phyloP scores from a whole-genome alignment of 2,888 invertebrate species.

The Leptopilina syphax region DNA sequence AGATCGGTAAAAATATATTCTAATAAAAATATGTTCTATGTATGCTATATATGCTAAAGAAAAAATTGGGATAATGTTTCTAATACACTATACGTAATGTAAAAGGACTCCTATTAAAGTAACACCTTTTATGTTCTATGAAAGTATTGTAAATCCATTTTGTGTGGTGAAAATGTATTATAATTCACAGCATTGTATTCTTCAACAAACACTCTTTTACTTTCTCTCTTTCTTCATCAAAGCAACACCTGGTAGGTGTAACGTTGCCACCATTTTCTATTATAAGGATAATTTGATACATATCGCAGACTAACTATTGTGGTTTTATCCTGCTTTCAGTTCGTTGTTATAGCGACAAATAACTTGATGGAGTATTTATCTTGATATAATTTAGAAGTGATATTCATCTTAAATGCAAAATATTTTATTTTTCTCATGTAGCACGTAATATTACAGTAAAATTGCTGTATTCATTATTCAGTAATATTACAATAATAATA shows the following conservation, averaged over 20 bases:
- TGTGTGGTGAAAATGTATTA: conserved; percentile 69
- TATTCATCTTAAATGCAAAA: too few species aligned
- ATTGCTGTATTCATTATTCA: too few species aligned
- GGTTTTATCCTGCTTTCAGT: conserved; percentile 12
- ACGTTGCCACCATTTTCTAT: conserved; percentile 76
- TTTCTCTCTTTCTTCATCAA: conserved; percentile 49
- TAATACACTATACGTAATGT: conserved; percentile 55
- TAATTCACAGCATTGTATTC: conserved; percentile 67
- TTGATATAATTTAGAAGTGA: not conserved
- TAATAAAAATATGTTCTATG: too few species aligned
- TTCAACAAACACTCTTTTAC: conserved; percentile 56
- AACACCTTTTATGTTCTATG: conserved; percentile 72
- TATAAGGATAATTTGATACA: conserved; percentile 76
- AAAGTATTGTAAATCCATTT: conserved; percentile 70
- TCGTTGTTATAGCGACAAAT: not conserved
- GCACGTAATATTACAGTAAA: too few species aligned
- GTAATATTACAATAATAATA: too few species aligned
- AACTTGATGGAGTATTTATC: not conserved
- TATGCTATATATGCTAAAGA: too few species aligned
- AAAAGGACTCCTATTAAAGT: conserved; percentile 75
- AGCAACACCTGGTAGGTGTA: conserved; percentile 76
- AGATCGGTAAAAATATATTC: too few species aligned
- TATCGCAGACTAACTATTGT: conserved; percentile 66
- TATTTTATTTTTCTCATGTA: too few species aligned
- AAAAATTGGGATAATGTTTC: conserved; percentile 53